phyloP scores from a whole-genome alignment of 2,113 vertebrate species.

The Chaenogobius annularis region DNA sequence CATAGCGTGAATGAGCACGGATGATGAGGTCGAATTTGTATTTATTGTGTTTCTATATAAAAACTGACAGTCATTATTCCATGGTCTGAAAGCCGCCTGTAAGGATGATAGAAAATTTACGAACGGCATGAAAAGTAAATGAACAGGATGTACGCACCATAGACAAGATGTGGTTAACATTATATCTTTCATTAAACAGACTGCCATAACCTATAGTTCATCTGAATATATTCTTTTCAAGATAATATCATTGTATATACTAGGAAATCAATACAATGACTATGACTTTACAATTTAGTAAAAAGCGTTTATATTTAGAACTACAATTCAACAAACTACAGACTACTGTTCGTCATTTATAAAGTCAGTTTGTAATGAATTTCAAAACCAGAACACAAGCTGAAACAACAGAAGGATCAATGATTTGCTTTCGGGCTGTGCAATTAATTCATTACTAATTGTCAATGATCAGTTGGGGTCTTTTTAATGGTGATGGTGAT shows the following conservation, averaged over 20 bases:
- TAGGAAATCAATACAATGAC: not conserved
- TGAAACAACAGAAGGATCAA: not conserved
- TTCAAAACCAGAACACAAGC: not conserved
- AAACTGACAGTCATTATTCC: not conserved
- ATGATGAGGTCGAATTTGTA: conserved; percentile 18
- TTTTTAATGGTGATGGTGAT: too few relatives aligned
- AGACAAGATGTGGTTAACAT: not conserved
- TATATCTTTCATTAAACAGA: not conserved
- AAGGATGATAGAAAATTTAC: not conserved
- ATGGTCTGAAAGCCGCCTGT: conserved; percentile 5
- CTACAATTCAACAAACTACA: too few relatives aligned
- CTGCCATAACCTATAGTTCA: not conserved
- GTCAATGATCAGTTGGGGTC: too few relatives aligned
- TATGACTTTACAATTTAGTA: not conserved
- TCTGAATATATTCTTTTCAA: not conserved
- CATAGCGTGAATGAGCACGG: conserved; percentile 19
- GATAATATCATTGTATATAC: not conserved
- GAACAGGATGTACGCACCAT: not conserved
- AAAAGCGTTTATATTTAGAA: not conserved
- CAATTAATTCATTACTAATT: too few relatives aligned
- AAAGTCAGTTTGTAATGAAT: too few relatives aligned
- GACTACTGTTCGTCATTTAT: too few relatives aligned
- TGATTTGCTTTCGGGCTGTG: not conserved
- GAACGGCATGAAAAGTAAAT: not conserved
- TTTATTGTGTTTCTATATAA: not conserved